Evolutionary conservation across 1,140 invertebrate genomes (phyloP).

Genomic region (Leucophenga varia): DNA sequence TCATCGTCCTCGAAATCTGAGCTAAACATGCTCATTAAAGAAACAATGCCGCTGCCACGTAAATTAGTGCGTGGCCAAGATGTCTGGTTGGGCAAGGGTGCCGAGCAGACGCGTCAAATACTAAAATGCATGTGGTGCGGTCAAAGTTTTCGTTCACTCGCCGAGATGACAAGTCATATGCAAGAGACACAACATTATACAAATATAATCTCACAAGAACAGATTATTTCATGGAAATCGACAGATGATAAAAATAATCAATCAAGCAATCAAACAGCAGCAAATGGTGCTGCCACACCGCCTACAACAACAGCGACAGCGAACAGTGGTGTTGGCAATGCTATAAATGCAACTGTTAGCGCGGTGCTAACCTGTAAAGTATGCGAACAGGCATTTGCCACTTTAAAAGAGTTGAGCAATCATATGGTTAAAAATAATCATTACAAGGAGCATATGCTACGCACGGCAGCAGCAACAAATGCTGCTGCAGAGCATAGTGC

Average conservation of each 20-base stretch:
- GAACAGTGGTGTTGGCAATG: background rate
- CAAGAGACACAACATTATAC: slow-evolving; percentile 98
- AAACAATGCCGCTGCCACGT: slow-evolving; percentile 88
- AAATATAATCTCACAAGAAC: slow-evolving; percentile 94
- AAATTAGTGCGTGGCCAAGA: slow-evolving; percentile 97
- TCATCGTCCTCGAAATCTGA: slow-evolving; percentile 71
- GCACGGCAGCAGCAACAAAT: slow-evolving; percentile 7
- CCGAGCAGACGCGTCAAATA: slow-evolving; percentile 95
- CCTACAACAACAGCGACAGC: background rate
- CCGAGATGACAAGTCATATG: slow-evolving; percentile 98
- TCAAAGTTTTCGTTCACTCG: slow-evolving; percentile 92
- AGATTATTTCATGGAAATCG: slow-evolving; percentile 94
- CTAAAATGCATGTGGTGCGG: slow-evolving; percentile 99
- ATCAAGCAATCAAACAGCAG: slow-evolving; percentile 4
- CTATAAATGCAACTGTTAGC: slow-evolving; percentile 68
- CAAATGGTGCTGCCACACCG: slow-evolving; percentile 12
- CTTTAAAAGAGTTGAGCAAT: slow-evolving; percentile 92
- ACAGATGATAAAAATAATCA: slow-evolving; percentile 70
- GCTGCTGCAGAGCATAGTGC: background rate
- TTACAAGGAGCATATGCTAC: slow-evolving; percentile 91
- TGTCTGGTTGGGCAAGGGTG: slow-evolving; percentile 96
- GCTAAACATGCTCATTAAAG: slow-evolving; percentile 83
- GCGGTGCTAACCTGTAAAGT: slow-evolving; percentile 96
- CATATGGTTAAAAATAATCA: slow-evolving; percentile 99
- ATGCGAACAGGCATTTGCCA: slow-evolving; percentile 93